These are phyloP conservation scores for Zaprionus africanus DNA, from an alignment of 1,140 invertebrate species.

Conservation along the genomic window DNA sequence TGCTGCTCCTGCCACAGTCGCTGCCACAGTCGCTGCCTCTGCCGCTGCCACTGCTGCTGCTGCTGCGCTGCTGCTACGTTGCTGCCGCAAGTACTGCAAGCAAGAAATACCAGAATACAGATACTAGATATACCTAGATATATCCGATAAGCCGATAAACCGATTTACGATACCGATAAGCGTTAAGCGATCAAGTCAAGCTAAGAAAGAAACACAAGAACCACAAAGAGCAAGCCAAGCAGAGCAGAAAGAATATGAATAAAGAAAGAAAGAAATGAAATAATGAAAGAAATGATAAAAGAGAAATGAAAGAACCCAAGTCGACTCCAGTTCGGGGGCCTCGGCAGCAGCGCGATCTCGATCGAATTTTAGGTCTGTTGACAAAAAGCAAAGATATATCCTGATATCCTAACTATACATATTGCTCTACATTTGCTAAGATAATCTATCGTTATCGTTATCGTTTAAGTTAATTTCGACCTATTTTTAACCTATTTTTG, in stretches of 20 bases:
- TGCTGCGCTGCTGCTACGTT: conserved; percentile 13
- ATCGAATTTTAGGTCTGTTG: conserved; percentile 55
- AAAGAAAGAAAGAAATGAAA: conserved; percentile 20
- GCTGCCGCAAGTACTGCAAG: conserved; percentile 31
- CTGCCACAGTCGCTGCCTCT: conserved; percentile 46
- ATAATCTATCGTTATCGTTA: conserved; percentile 60
- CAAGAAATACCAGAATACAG: conserved; percentile 33
- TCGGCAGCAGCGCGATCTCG: conserved; percentile 45
- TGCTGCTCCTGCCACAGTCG: conserved; percentile 72
- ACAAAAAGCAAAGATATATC: conserved; percentile 37
- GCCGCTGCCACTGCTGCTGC: conserved; percentile 11
- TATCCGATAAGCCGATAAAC: conserved; percentile 19
- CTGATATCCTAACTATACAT: conserved; percentile 23
- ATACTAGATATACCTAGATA: conserved; percentile 39
- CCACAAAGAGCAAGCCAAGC: neutral
- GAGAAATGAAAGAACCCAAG: neutral
- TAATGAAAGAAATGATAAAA: neutral
- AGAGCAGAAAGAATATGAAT: conserved; percentile 1
- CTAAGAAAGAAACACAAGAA: conserved; percentile 16
- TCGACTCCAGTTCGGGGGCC: conserved; percentile 24
- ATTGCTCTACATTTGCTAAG: conserved; percentile 55
- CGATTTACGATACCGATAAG: conserved; percentile 30
- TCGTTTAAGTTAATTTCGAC: conserved; percentile 62
- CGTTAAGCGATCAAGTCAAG: conserved; percentile 34
- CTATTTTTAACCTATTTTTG: conserved; percentile 41